Evolutionary conservation across 1,140 invertebrate species (phyloP), one percentile per base, ranked within the genome.

Genomic region (Cydia fagiglandana): DNA sequence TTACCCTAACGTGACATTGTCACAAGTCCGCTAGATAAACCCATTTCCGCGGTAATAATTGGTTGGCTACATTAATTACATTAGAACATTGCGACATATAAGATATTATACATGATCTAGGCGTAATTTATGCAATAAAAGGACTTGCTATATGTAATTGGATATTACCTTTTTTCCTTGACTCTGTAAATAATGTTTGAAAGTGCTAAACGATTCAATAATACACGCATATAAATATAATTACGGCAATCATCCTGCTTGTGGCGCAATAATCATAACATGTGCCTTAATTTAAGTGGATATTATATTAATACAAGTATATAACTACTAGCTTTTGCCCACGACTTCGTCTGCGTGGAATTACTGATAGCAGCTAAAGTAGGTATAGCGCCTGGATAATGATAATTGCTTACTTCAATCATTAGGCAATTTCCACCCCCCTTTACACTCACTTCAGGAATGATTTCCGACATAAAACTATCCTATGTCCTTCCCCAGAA

Each of bases 1-100:
- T 61, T n/a, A 24, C 56, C 56, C 56, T 56, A 24, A 61, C 56
- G 56, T 61, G 56, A 61, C 56, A 61, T 61, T 24, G 56, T 61
- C 56, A 24, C 56, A 24, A 61, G 17, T 61, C n/a, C 5, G 56
- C 56, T 61, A 61, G 56, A 61, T 61, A 61, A 61, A 61, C n/a
- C 56, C 56, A 24, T 61, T 61, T 61, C 56, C 56, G 56, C 12
- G 20, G 20, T 24, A 61, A 24, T 5, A 61, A 24, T 61, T 61
- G 56, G 56, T 24, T 61, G 56, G 56, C 56, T 24, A 61, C 9
- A 61, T 61, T 24, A 61, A 61, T 61, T 61, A 61, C 9, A 56
- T 17, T 56, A 24, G 20, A 61, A 6, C 24, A 24, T 61, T 61
- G 56, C 56, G 56, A 24, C 20, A 61, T 61, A 24, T 24, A 24